Evolutionary conservation across 2,113 vertebrate species (phyloP).

Genomic region (Istiophorus platypterus): DNA sequence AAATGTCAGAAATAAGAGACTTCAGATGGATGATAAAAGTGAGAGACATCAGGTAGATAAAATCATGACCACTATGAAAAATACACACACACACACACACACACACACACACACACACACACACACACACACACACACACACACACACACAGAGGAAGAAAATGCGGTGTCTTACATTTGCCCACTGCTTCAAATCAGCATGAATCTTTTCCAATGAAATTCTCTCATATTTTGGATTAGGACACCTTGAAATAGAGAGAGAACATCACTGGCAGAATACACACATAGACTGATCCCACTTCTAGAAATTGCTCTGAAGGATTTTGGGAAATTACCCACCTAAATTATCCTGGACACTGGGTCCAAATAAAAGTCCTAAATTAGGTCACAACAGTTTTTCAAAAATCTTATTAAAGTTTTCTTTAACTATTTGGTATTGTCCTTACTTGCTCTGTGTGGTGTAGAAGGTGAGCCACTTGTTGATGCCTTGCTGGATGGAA

Average conservation of each 20-base stretch:
- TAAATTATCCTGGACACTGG: too few species aligned
- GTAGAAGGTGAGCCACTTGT: constrained; percentile 79
- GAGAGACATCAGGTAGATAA: neutral
- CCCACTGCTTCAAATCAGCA: constrained; percentile 77
- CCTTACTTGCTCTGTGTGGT: constrained; percentile 75
- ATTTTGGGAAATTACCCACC: neutral
- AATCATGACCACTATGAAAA: neutral
- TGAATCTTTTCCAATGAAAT: constrained; percentile 63
- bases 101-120: constrained; percentile 6
- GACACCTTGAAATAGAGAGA: constrained; percentile 57
- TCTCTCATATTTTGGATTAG: constrained; percentile 57
- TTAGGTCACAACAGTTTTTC: neutral
- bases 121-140: neutral
- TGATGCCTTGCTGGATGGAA: constrained; percentile 70
- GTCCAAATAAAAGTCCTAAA: neutral
- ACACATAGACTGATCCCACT: neutral
- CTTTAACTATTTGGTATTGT: neutral
- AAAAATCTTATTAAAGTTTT: neutral
- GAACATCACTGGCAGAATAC: neutral
- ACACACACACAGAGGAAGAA: neutral
- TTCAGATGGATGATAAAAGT: neutral
- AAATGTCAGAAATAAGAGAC: neutral
- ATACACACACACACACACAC: constrained; percentile 3
- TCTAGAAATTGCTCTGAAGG: neutral
- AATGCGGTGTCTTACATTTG: constrained; percentile 69